Base-by-base conservation (phyloP, 2,797 vertebrate genomes). In the Melanotaenia nigrans region DNA sequence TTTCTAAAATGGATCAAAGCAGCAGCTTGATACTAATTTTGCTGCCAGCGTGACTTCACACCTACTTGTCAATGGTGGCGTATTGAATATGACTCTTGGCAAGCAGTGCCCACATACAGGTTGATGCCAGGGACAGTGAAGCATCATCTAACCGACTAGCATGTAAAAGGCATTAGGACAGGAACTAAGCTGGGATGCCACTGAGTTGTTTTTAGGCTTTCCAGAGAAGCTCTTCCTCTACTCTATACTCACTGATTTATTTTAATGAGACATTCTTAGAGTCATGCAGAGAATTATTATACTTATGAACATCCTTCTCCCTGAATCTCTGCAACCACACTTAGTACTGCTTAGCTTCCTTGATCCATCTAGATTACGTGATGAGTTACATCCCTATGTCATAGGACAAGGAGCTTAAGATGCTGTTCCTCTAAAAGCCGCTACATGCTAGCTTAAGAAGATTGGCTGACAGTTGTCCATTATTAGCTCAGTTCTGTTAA, bases 11-110 rank as follows among this genome's bases (percentile, higher is more conserved):
- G 49, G 53, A 32, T n/a, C 24, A 49, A 18, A 72, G 25, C 7
- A 56, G 54, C 66, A 73, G 40, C 60, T 61, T 40, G 20, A 61
- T 30, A 57, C 24, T 6, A 1, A 64, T 36, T 35, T 64, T 45
- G 78, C 62, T 71, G 76, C 66, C 80, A 73, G 70, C 13, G 1
- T 65, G 75, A 78, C 75, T 71, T 79, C 63, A 75, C 74, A 77
- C 66, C 40, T 49, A 49, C 58, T 68, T 18, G 0, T 28, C 56
- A 61, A 59, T 58, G 32, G n/a, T 54, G 58, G 47, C 55, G 70
- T 49, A 77, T 81, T 74, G 68, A 74, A 83, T 55, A 61, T 25
- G 68, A 49, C 42, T 71, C 62, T 66, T 62, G 68, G 45, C 20
- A 47, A 75, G n/a, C 55, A 51, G 22, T 20, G 33, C 36, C 64